A percentile compares a stretch with the other conserved stretches of the same genome.
These are phyloP conservation scores for Mastomys coucha DNA, from an alignment of 2,113 vertebrate genomes.

Conservation along the genomic window DNA sequence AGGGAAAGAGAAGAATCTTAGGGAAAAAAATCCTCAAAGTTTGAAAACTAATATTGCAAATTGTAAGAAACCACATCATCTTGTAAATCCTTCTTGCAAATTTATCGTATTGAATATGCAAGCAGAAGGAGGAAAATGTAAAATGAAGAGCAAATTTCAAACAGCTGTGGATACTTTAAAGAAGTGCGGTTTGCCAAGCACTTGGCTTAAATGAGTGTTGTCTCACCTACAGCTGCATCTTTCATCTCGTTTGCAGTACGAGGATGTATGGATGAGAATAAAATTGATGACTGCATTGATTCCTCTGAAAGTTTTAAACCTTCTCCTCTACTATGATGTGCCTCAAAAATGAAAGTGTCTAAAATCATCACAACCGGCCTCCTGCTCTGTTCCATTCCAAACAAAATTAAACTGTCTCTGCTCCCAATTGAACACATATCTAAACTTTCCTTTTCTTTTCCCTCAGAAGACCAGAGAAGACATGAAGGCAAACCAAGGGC, in stretches of 20 bases:
- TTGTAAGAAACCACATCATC: slow-evolving; percentile 29
- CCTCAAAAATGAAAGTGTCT: slow-evolving; percentile 44
- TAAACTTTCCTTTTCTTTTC: not conserved
- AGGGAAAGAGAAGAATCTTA: slow-evolving; percentile 48
- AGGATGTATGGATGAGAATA: slow-evolving; percentile 51
- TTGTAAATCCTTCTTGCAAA: slow-evolving; percentile 49
- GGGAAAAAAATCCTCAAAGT: slow-evolving; percentile 11
- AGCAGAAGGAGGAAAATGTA: not conserved
- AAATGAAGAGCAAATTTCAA: slow-evolving; percentile 60
- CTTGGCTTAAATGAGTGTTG: slow-evolving; percentile 14
- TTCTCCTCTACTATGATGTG: not conserved
- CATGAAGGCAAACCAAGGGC: not conserved
- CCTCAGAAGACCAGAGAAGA: not conserved
- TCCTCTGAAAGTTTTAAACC: not conserved
- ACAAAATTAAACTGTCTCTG: slow-evolving; percentile 23
- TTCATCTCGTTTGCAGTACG: slow-evolving; percentile 22
- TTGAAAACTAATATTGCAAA: slow-evolving; percentile 52
- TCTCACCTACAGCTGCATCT: slow-evolving; percentile 74
- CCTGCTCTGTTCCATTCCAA: slow-evolving; percentile 20
- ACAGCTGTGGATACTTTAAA: slow-evolving; percentile 71
- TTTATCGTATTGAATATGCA: slow-evolving; percentile 4
- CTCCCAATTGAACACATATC: not conserved
- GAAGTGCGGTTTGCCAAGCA: not conserved
- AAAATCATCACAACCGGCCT: slow-evolving; percentile 49
- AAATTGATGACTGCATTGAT: slow-evolving; percentile 66